Evolutionary conservation across 2,113 vertebrate species (phyloP).

Genomic region (Pomatorhinus ruficollis): DNA sequence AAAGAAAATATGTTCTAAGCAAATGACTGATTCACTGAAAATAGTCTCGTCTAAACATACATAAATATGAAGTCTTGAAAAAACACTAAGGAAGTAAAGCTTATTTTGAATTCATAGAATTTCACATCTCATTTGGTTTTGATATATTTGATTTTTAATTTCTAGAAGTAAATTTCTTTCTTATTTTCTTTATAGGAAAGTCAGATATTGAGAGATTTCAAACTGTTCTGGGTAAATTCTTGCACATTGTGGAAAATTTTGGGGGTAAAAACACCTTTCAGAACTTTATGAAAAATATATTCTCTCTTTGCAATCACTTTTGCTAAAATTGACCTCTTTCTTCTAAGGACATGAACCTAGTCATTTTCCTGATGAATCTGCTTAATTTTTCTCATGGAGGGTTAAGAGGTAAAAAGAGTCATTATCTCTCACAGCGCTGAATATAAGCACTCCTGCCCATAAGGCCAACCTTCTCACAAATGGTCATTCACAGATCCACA

Average conservation of each 20-base stretch:
- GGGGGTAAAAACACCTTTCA: fast-evolving
- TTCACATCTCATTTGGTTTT: not conserved
- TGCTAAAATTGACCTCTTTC: not conserved
- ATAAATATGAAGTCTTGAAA: not conserved
- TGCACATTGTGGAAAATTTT: not conserved
- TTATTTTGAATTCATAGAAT: not conserved
- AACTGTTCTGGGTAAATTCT: not conserved
- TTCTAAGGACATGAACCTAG: not conserved
- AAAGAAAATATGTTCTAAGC: not conserved
- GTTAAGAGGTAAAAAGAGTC: not conserved
- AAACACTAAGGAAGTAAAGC: not conserved
- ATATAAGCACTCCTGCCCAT: not conserved
- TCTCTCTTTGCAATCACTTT: not conserved
- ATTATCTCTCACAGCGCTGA: not conserved
- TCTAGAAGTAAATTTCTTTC: not conserved
- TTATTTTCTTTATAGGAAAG: not conserved
- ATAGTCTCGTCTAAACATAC: not conserved
- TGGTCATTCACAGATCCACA: not conserved
- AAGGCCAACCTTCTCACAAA: not conserved
- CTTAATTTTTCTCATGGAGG: not conserved
- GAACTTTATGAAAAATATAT: not conserved
- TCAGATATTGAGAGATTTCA: not conserved
- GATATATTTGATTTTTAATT: not conserved
- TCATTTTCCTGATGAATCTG: not conserved
- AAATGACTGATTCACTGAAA: not conserved